These are phyloP conservation scores for Athripsodes cinereus DNA, from an alignment of 2,888 invertebrate species.

Conservation along the genomic window DNA sequence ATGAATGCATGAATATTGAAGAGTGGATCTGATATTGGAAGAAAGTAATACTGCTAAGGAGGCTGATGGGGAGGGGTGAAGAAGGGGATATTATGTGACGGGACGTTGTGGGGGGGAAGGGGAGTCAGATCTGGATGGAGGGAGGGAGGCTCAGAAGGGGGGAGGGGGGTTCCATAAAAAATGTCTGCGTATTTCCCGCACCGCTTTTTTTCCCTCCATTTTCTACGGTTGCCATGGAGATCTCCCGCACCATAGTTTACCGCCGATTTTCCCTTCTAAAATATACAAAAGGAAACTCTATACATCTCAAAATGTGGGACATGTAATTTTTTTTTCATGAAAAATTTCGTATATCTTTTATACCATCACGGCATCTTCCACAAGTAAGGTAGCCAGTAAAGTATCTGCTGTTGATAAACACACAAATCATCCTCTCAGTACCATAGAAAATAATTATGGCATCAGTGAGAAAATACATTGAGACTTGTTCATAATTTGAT, in stretches of 20 bases:
- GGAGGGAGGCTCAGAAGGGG: neutral
- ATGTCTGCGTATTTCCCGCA: constrained; percentile 16
- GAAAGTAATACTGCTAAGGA: no score
- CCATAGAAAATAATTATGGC: no score
- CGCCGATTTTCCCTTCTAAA: constrained; percentile 19
- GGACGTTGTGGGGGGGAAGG: neutral
- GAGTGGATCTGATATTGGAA: neutral
- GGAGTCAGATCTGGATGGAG: neutral
- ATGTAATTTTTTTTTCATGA: no score
- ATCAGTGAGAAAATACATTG: no score
- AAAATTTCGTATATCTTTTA: no score
- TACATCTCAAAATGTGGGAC: neutral
- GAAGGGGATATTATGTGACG: neutral
- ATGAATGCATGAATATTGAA: neutral
- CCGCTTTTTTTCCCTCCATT: constrained; percentile 18
- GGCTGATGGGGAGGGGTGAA: no score
- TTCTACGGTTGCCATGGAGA: constrained; percentile 21
- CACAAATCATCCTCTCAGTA: no score
- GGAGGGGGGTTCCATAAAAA: constrained; percentile 14
- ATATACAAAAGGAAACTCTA: constrained; percentile 9
- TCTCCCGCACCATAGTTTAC: constrained; percentile 11
- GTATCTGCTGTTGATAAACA: no score
- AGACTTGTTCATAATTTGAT: no score
- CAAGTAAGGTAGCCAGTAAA: no score
- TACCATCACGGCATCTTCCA: no score